These are phyloP conservation scores for Limnephilus lunatus DNA, from an alignment of 2,888 invertebrate genomes.

Conservation along the genomic window DNA sequence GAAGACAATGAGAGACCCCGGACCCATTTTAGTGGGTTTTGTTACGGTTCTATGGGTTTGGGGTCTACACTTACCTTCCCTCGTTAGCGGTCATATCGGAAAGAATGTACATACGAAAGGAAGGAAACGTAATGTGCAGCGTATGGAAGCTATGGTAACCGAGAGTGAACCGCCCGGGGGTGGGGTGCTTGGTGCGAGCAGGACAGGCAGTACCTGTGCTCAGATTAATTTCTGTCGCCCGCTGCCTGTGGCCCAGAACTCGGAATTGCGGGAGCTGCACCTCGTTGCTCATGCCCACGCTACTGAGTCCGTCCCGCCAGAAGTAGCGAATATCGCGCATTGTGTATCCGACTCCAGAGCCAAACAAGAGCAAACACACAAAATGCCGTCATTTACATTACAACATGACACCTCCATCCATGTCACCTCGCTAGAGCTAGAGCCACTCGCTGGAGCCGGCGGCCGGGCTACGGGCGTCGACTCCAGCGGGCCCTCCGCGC, in stretches of 20 bases:
- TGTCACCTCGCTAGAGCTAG: conserved; percentile 58
- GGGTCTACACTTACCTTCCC: conserved; percentile 67
- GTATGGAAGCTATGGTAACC: conserved; percentile 55
- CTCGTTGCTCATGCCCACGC: conserved; percentile 96
- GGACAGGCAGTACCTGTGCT: conserved; percentile 89
- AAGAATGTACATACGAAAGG: conserved; percentile 53
- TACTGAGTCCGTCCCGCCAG: conserved; percentile 95
- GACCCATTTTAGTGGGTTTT: conserved; percentile 79
- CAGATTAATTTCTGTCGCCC: conserved; percentile 94
- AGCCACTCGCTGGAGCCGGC: conserved; percentile 9
- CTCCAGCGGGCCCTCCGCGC: background rate
- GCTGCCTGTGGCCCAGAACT: conserved; percentile 96
- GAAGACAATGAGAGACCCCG: conserved; percentile 71
- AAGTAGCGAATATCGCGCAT: conserved; percentile 98
- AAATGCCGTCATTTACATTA: conserved; percentile 68
- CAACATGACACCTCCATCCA: conserved; percentile 63
- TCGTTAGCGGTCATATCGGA: conserved; percentile 46
- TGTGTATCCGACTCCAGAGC: conserved; percentile 94
- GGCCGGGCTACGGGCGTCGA: background rate
- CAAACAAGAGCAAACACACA: conserved; percentile 70
- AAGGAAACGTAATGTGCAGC: conserved; percentile 49
- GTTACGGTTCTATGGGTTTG: conserved; percentile 66
- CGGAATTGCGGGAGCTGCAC: conserved; percentile 98
- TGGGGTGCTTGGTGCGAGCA: conserved; percentile 48
- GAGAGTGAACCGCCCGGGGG: conserved; percentile 56